Evolutionary conservation across 2,113 vertebrate species (phyloP).

Genomic region (Callocephalon fimbriatum): DNA sequence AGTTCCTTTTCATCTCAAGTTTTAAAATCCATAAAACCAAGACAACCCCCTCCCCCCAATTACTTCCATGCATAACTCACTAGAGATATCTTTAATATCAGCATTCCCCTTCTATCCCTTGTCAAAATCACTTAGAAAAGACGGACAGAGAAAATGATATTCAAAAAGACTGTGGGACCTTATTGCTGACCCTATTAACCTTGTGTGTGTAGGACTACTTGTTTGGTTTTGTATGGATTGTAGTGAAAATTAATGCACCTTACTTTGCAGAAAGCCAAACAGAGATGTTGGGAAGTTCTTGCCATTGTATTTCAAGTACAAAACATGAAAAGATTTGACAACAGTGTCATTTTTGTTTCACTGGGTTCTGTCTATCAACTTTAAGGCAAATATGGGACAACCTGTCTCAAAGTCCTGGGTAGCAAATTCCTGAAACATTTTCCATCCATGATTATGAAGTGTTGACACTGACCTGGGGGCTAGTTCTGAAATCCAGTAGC

Average conservation of each 20-base stretch:
- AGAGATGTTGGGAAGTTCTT: background rate
- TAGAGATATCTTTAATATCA: background rate
- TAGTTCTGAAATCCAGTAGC: slow-evolving; percentile 54
- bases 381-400: background rate
- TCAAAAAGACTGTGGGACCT: background rate
- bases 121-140: background rate
- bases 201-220: background rate
- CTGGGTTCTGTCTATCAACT: background rate
- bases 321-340: background rate
- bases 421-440: slow-evolving; percentile 36
- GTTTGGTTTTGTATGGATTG: background rate
- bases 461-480: slow-evolving; percentile 42
- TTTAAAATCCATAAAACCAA: background rate
- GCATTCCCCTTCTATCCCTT: background rate
- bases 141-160: background rate
- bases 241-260: background rate
- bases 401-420: background rate
- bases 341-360: background rate
- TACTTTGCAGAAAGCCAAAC: background rate
- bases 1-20: background rate
- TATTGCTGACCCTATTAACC: background rate
- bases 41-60: accelerated
- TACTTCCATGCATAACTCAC: background rate
- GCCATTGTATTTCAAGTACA: background rate
- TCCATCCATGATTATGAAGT: background rate